A percentile compares a stretch with the other conserved stretches of the same genome.
Conservation (phyloP, 2,797 vertebrate species). For the Denticeps clupeoides region DNA sequence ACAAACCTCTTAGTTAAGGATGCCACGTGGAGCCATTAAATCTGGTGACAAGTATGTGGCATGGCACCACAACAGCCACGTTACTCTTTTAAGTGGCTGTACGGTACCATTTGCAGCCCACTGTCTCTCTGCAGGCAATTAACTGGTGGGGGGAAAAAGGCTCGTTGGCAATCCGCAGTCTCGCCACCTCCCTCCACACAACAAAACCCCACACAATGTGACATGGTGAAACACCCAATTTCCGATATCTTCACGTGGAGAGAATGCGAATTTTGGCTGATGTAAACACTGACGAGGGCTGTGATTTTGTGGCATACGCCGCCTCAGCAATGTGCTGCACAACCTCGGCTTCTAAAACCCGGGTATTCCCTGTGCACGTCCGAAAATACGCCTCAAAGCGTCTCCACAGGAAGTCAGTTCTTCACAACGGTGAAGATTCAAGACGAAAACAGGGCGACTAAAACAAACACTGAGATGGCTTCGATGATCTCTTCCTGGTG, state of each 20-base stretch:
- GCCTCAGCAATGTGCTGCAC: background rate
- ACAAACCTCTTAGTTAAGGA: too few species aligned
- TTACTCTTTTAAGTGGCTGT: background rate
- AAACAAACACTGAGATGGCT: constrained; percentile 13
- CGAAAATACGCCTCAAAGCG: constrained; percentile 7
- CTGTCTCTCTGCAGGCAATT: background rate
- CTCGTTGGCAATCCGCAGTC: background rate
- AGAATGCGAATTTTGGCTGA: background rate
- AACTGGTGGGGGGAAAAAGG: background rate
- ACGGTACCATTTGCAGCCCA: background rate
- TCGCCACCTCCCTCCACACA: background rate
- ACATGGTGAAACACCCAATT: background rate
- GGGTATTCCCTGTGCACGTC: constrained; percentile 9
- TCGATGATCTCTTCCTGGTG: constrained; percentile 27
- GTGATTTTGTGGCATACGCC: background rate
- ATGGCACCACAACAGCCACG: too few species aligned
- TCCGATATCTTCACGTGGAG: background rate
- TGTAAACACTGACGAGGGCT: background rate
- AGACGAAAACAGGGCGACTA: constrained; percentile 7
- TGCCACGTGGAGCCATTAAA: too few species aligned
- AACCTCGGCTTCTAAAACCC: background rate
- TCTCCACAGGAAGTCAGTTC: constrained; percentile 3
- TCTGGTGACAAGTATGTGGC: too few species aligned
- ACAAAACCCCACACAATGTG: background rate
- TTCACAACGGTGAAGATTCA: constrained; percentile 4